Base-by-base conservation (phyloP, 2,797 vertebrate species). In the Philypnodon macrostomus region DNA sequence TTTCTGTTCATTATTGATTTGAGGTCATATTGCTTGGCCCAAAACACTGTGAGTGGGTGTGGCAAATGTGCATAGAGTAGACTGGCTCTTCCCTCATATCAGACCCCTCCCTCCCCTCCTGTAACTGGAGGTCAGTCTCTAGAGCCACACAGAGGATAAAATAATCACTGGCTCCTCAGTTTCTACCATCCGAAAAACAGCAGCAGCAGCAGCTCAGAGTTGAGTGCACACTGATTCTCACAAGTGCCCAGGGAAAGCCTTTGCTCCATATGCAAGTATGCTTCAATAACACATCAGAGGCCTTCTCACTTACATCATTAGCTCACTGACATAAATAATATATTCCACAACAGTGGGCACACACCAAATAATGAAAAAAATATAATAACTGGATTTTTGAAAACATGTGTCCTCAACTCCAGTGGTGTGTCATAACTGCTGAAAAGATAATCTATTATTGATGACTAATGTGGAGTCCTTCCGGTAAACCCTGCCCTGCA, bases 371-470 rank as follows among this genome's bases (percentile, higher is more conserved):
- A 17, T 16, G 26, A 27, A 17, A 23, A 8, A n/a, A 23, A 4
- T 23, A 4, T 23, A 24, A 40, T 27, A 17, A 24, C 3, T 23
- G 14, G 15, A 4, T 29, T 29, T 17, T 17, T 11, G 10, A 29
- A 30, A 29, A 29, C 4, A 29, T 2, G 12, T 18, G 40, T 29
- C 4, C 38, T 21, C 23, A 15, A 40, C 30, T 29, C 15, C 40
- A 44, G 47, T 32, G 30, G 30, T 67, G 75, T 67, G 55, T 58
- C 52, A 63, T 50, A 59, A 50, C 61, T 64, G 55, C 65, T 65
- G 66, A 68, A 18, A 55, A 69, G 69, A 79, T 82, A 26, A 86
- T 88, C 77, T 66, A 88, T 86, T 79, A 85, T 79, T 70, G 72
- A 86, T 84, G 79, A 84, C 75, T 83, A 77, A 85, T 73, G 73